Evolutionary conservation across 2,797 vertebrate genomes (phyloP), one percentile per base, ranked within the genome.

Genomic region (Acomys russatus): DNA sequence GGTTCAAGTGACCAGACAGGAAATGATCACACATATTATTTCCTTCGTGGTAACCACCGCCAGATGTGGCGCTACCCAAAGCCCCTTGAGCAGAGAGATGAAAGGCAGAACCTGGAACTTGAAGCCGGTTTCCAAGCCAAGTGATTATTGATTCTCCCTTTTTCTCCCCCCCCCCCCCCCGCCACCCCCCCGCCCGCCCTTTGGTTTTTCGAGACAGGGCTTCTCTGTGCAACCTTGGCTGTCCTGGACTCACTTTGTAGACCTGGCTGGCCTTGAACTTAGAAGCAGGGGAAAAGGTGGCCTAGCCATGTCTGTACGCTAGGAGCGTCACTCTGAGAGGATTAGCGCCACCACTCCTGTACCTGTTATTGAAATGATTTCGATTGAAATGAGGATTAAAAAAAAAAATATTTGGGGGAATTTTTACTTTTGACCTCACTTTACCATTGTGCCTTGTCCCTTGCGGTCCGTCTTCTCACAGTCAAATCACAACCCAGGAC

Each of bases 21-120:
- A 97, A 98, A 95, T 84, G 77, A 97, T 97, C 96, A 93, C 94
- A 92, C 79, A 73, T 91, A 96, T 96, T 88, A 96, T 97, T 97
- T 97, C 96, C 96, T 97, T 97, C 88, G 90, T 82, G 91, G 86
- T 97, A 97, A 97, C 97, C 97, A 94, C 95, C 51, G 28, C 86
- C 96, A 96, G 96, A 97, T 94, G 94, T 96, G 96, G 97, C 91
- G 73, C 66, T 85, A 83, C 94, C 80, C 96, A 33, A 91, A 96
- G 84, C 83, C 93, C 82, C 44, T 59, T 66, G 38, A 94, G 87
- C 90, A 96, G 91, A 94, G 70, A 96, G 87, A 91, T 84, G 95
- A 96, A 95, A 98, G 96, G 51, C 83, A 91, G 92, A 91, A 92
- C 30, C 68, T 92, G 90, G 96, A 73, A 93, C 91, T 49, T 64